Evolutionary conservation across 2,113 vertebrate species (phyloP).

Genomic region (Podarcis raffonei): DNA sequence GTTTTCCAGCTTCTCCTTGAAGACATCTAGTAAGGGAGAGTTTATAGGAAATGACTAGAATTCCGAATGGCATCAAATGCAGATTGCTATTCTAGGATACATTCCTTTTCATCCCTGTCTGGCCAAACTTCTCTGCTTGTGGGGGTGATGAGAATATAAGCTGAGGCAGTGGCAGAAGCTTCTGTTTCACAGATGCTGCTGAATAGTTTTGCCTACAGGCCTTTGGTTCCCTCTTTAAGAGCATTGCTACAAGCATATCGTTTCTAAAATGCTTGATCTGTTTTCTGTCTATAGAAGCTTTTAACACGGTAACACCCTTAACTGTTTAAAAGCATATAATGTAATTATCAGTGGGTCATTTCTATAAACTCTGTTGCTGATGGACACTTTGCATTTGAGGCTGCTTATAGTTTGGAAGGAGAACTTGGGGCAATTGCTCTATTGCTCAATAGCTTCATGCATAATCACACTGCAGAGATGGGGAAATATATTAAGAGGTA

Average conservation of each 20-base stretch:
- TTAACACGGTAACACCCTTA: not conserved
- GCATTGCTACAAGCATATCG: conserved; percentile 3
- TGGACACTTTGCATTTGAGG: conserved; percentile 51
- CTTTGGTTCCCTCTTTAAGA: conserved; percentile 26
- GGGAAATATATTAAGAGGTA: conserved; percentile 46
- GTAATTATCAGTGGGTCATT: not conserved
- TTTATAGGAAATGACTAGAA: not conserved
- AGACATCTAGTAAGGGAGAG: no score
- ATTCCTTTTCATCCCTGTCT: not conserved
- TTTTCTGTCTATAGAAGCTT: conserved; percentile 1
- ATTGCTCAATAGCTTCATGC: conserved; percentile 15
- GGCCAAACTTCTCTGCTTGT: not conserved
- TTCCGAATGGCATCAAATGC: not conserved
- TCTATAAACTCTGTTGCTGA: conserved; percentile 18
- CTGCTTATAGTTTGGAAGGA: conserved; percentile 14
- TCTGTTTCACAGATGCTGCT: not conserved
- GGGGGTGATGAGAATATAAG: no score
- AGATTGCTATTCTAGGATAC: not conserved
- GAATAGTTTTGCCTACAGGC: not conserved
- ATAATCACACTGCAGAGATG: conserved; percentile 44
- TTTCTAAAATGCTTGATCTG: conserved; percentile 22
- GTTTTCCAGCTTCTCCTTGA: no score
- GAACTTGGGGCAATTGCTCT: conserved; percentile 40
- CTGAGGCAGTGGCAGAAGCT: not conserved
- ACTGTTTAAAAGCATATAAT: not conserved